A percentile compares a stretch with the other conserved stretches of the same genome.
These are phyloP conservation scores for Apis mellifera DNA, from an alignment of 1,140 invertebrate genomes.

Conservation along the genomic window Amel_HAv3.1 CM009931.2:17871501-17872000, in stretches of 20 bases:
- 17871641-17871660: background rate
- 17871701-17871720: background rate
- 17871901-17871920: background rate
- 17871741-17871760: background rate
- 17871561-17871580: background rate
- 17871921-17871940: background rate
- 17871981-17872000: background rate
- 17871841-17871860: background rate
- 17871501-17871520: background rate
- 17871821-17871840: background rate
- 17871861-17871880: background rate
- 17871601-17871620: background rate
- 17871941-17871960: background rate
- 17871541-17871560: background rate
- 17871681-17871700: too few relatives aligned
- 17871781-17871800: background rate
- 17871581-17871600: background rate
- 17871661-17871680: background rate
- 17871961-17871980: background rate
- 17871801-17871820: too few relatives aligned
- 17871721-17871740: background rate
- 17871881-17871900: background rate
- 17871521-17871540: background rate
- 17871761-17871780: background rate
- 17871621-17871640: background rate